Base-by-base conservation (phyloP, 2,113 vertebrate species). In the Crocuta crocuta region DNA sequence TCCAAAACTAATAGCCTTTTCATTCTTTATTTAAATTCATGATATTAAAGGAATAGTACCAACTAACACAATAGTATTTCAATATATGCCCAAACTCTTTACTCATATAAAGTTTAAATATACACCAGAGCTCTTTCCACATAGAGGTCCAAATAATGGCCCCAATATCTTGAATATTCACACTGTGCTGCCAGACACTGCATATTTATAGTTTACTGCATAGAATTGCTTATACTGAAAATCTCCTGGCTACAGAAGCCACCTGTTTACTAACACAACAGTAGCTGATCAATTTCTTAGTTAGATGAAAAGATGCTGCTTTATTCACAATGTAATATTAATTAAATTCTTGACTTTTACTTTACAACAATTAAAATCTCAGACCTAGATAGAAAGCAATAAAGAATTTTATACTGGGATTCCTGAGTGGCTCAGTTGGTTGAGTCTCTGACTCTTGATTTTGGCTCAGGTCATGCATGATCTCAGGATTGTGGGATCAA, bases 301-400 rank as follows among this genome's bases (percentile, higher is more conserved):
- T 92, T 58, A 91, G 21, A 76, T 61, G 55, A 17, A 95, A 86
- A 89, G 31, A 70, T 35, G 39, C 76, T 53, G 19, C 43, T 96
- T 89, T 95, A 94, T n/a, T 79, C 33, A 78, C 61, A 94, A 65
- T 78, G 93, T 96, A 85, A 73, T 89, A 76, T 89, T 91, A 84
- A 55, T 12, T 71, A 83, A 88, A 63, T 24, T 87, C 50, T 89
- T 89, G 12, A 89, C 26, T 87, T 86, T 93, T 76, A 55, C 65
- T 82, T 89, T 79, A 91, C 24, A 90, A 89, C n/a, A 76, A 58
- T 55, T 70, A 94, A 97, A 92, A 89, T 92, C 10, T 92, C 21
- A 94, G 5, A 82, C 61, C 31, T 89, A 89, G 61, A 63, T 70
- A 33, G 39, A 95, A 83, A 80, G 16, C 70, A 66, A 70, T 89